Conservation (phyloP, 2,113 vertebrate species). For the Atlantisia rogersi region DNA sequence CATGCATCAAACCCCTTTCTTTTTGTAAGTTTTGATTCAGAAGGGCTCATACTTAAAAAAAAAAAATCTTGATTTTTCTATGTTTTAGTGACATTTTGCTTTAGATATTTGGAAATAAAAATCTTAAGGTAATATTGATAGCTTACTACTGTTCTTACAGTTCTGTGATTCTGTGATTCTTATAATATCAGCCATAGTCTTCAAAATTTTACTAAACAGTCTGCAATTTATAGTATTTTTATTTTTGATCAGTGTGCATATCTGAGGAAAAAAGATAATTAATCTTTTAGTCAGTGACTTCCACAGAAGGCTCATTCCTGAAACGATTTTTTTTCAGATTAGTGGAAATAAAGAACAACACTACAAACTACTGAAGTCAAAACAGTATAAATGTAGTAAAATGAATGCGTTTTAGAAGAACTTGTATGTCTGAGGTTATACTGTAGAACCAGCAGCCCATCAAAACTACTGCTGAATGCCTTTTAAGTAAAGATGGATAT, state of each 20-base stretch:
- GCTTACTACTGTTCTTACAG: background rate
- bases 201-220: background rate
- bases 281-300: background rate
- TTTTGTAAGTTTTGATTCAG: background rate
- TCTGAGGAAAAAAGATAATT: background rate
- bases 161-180: no score
- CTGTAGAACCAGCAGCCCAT: background rate
- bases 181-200: background rate
- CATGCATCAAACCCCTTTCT: rapidly evolving
- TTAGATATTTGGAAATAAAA: background rate
- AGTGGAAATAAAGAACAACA: background rate
- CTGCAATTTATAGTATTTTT: background rate
- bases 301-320: background rate
- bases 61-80: background rate
- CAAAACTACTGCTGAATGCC: background rate
- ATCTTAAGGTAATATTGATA: background rate
- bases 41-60: background rate
- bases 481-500: background rate
- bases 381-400: background rate
- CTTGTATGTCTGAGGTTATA: background rate
- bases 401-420: background rate
- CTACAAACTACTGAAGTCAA: background rate
- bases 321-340: background rate
- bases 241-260: background rate
- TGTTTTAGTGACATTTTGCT: background rate